Evolutionary conservation across 2,113 vertebrate genomes (phyloP).

Genomic region (Oncorhynchus kisutch): DNA sequence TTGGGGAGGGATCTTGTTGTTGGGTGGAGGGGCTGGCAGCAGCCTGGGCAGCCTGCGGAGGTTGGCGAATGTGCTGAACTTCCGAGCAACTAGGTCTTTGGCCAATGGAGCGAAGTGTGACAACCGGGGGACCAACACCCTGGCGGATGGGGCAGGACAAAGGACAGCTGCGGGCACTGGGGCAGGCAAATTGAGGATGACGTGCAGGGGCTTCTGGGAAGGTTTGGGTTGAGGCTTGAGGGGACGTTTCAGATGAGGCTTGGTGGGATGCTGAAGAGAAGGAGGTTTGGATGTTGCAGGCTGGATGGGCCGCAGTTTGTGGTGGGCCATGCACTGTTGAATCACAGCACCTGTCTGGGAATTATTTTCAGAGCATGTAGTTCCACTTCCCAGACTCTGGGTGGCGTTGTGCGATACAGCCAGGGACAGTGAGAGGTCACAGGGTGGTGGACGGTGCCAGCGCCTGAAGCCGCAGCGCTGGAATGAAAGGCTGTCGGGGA

Average conservation of each 20-base stretch:
- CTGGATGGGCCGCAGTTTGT: constrained; percentile 10
- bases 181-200: constrained; percentile 33
- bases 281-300: constrained; percentile 45
- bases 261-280: constrained; percentile 20
- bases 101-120: not conserved
- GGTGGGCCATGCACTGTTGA: not conserved
- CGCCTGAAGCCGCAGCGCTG: not conserved
- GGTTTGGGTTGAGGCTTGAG: not conserved
- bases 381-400: not conserved
- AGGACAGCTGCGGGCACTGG: constrained; percentile 63
- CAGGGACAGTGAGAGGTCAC: not conserved
- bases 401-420: not conserved
- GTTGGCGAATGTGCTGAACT: constrained; percentile 41
- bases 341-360: not conserved
- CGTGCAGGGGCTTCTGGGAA: constrained; percentile 6
- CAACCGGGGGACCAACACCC: constrained; percentile 1
- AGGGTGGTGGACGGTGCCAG: not conserved
- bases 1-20: constrained; percentile 1
- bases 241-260: not conserved
- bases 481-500: constrained; percentile 61
- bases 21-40: constrained; percentile 11
- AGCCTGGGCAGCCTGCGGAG: constrained; percentile 32
- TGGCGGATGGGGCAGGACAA: constrained; percentile 51
- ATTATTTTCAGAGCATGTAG: not conserved
- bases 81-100: constrained; percentile 33